phyloP scores from a whole-genome alignment of 2,888 invertebrate species.

The Hesperia comma region DNA sequence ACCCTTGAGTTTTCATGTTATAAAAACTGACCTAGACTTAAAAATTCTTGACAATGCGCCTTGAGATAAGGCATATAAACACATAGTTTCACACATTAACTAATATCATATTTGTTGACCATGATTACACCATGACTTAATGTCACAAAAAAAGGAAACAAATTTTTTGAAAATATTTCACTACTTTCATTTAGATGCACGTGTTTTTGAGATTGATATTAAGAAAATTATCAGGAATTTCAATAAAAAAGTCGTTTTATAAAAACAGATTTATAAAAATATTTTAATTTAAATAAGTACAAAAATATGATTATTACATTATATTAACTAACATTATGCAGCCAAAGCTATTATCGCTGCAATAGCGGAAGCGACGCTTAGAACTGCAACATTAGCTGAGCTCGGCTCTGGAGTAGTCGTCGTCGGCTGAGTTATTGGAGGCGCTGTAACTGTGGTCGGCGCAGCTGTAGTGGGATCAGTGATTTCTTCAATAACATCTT shows the following conservation, averaged over 20 bases:
- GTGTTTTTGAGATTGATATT: too few relatives aligned
- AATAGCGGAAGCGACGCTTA: constrained; percentile 61
- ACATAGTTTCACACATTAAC: too few relatives aligned
- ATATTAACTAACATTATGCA: constrained; percentile 36
- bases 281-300: constrained; percentile 22
- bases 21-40: too few relatives aligned
- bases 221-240: too few relatives aligned
- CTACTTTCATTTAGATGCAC: not conserved
- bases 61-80: too few relatives aligned
- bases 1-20: too few relatives aligned
- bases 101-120: too few relatives aligned
- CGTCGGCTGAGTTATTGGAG: not conserved
- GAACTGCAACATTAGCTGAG: constrained; percentile 59
- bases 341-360: constrained; percentile 54
- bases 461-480: constrained; percentile 35
- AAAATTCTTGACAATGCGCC: too few relatives aligned
- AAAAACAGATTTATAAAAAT: not conserved
- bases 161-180: too few relatives aligned
- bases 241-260: too few relatives aligned
- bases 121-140: too few relatives aligned
- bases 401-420: not conserved
- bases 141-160: too few relatives aligned
- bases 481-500: constrained; percentile 51
- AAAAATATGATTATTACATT: constrained; percentile 16
- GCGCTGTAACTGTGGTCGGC: not conserved